A percentile compares a stretch with the other conserved stretches of the same genome.
These are phyloP conservation scores for Pollenia angustigena DNA, from an alignment of 2,888 invertebrate genomes.

Conservation along the genomic window DNA sequence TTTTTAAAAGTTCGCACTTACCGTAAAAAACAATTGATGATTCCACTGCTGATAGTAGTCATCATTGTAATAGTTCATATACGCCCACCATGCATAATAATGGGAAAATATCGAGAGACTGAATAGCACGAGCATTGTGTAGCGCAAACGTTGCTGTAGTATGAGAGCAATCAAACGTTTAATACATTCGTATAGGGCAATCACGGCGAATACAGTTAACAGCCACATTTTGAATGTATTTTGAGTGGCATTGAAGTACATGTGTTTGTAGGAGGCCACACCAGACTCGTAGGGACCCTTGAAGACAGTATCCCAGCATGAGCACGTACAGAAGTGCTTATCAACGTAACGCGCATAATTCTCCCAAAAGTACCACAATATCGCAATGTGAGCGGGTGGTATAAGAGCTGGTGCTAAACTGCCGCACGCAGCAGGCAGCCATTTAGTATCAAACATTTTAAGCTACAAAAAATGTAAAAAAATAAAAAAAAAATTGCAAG, in stretches of 20 bases:
- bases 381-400: slow-evolving; percentile 87
- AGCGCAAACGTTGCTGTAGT: slow-evolving; percentile 85
- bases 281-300: slow-evolving; percentile 90
- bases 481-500: not conserved
- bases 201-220: slow-evolving; percentile 86
- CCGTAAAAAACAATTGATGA: slow-evolving; percentile 88
- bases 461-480: slow-evolving; percentile 17
- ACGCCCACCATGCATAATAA: slow-evolving; percentile 89
- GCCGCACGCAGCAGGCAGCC: slow-evolving; percentile 84
- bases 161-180: slow-evolving; percentile 86
- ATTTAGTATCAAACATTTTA: slow-evolving; percentile 82
- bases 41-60: slow-evolving; percentile 89
- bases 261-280: slow-evolving; percentile 88
- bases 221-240: slow-evolving; percentile 89
- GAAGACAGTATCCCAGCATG: slow-evolving; percentile 91
- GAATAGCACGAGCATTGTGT: slow-evolving; percentile 87
- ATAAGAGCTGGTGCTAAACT: slow-evolving; percentile 85
- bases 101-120: slow-evolving; percentile 87
- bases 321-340: slow-evolving; percentile 88
- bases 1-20: slow-evolving; percentile 73
- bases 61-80: slow-evolving; percentile 89
- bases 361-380: slow-evolving; percentile 88
- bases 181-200: slow-evolving; percentile 87
- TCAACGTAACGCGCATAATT: slow-evolving; percentile 88
- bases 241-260: slow-evolving; percentile 89